phyloP scores from a whole-genome alignment of 2,113 vertebrate species.

The Brachirus orientalis region DNA sequence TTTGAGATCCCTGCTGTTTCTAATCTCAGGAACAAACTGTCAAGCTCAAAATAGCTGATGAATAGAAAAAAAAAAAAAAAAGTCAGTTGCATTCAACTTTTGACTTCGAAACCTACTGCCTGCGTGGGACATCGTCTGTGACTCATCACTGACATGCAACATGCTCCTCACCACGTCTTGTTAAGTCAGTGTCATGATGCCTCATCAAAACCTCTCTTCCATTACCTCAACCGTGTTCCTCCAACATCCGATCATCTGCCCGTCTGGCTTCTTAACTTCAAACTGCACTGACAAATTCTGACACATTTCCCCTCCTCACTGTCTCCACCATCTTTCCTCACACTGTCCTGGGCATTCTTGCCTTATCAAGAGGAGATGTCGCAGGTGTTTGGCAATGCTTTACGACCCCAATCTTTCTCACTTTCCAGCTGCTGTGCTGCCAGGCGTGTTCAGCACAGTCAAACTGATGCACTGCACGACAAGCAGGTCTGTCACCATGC shows the following conservation, averaged over 20 bases:
- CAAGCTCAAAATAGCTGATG: constrained; percentile 27
- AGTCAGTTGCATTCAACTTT: constrained; percentile 7
- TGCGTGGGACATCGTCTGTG: constrained; percentile 21
- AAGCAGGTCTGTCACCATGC: constrained; percentile 5
- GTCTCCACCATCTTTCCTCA: constrained; percentile 23
- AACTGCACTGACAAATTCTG: constrained; percentile 26
- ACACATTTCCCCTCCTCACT: neutral
- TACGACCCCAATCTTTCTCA: constrained; percentile 19
- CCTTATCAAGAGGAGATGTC: constrained; percentile 38
- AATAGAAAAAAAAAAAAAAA: constrained; percentile 5
- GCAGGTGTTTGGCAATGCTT: constrained; percentile 29
- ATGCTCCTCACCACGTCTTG: constrained; percentile 14
- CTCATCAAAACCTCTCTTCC: constrained; percentile 26
- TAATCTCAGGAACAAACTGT: neutral
- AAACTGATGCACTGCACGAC: neutral
- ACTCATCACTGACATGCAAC: constrained; percentile 32
- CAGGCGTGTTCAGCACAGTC: constrained; percentile 5
- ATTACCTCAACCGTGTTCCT: constrained; percentile 26
- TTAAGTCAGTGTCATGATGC: constrained; percentile 25
- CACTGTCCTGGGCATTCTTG: constrained; percentile 16
- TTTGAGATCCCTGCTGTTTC: constrained; percentile 12
- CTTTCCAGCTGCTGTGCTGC: constrained; percentile 5
- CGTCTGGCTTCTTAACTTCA: constrained; percentile 18
- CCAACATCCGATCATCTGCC: constrained; percentile 37
- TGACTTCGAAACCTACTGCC: neutral